Evolutionary conservation across 2,888 invertebrate species (phyloP), one percentile per base, ranked within the genome.

Genomic region (Crioceris asparagi): DNA sequence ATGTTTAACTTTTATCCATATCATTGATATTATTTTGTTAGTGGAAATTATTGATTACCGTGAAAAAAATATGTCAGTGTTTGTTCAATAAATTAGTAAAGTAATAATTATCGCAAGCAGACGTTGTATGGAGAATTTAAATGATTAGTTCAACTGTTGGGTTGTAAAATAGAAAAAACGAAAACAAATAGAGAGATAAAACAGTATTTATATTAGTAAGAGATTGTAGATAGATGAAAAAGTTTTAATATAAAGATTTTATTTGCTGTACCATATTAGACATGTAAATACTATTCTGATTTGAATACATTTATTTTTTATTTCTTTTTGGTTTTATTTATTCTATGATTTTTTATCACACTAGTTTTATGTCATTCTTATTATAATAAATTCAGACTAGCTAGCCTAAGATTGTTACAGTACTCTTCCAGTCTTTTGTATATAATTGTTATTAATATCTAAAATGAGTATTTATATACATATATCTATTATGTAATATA

Each of bases 201-300:
- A 15, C 27, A 27, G 27, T 27, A 27, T 27, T 27, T 27, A 27
- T 27, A 27, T 27, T 27, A 27, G 27, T 14, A 27, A 14, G 15
- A 12, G 27, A 14, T 27, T 27, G 12, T 27, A 27, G 27, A 27
- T 15, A 14, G 7, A 14, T 14, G 14, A 3, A 27, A 12, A n/a
- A 14, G 27, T 27, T 27, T 27, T 14, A 14, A 27, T 27, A 14
- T 27, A 15, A 14, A 27, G 12, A 15, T 27, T 27, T 27, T 27
- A 27, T 27, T 27, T 27, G 27, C 34, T 39, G 35, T 39, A 41
- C 11, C 11, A 40, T 40, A 45, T 45, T 40, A 38, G 40, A 35
- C 40, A 32, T 45, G 43, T 45, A 43, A 41, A 45, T 45, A 43
- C 43, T 45, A 43, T 43, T 39, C 43, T 40, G 41, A 43, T 35